Conservation (phyloP, 2,888 invertebrate species). For the Acanthoscelides obtectus region DNA sequence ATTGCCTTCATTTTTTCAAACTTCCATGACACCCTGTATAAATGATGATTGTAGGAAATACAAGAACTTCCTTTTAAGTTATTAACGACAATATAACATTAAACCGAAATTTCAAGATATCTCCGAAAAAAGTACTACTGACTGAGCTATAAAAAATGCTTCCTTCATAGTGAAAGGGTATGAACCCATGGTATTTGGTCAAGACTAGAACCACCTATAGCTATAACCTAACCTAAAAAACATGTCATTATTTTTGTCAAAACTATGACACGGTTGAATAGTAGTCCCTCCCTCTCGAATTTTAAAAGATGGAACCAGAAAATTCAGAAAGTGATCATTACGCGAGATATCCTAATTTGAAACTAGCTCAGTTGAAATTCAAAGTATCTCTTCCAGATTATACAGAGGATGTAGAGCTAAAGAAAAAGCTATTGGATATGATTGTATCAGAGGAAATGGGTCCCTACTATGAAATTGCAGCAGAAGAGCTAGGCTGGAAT, state of each 20-base stretch:
- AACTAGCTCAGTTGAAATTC: conserved; percentile 55
- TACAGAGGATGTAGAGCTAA: conserved; percentile 47
- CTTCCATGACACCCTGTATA: too few species aligned
- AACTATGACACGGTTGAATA: not conserved
- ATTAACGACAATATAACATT: too few species aligned
- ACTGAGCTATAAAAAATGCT: too few species aligned
- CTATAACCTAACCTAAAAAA: not conserved
- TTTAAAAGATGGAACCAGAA: conserved; percentile 3
- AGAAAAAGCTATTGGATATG: conserved; percentile 47
- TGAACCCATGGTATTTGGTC: too few species aligned
- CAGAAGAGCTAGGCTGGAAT: conserved; percentile 47
- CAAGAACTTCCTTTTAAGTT: too few species aligned
- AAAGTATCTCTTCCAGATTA: conserved; percentile 49
- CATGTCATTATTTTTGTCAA: not conserved
- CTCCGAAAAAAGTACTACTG: too few species aligned
- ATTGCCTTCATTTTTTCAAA: too few species aligned
- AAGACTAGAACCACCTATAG: too few species aligned
- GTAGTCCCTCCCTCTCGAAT: not conserved
- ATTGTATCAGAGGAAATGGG: conserved; percentile 57
- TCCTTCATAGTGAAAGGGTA: too few species aligned
- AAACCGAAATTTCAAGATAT: too few species aligned
- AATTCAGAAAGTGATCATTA: conserved; percentile 23
- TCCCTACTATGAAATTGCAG: conserved; percentile 59
- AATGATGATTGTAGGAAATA: too few species aligned
- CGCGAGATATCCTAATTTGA: conserved; percentile 30